Conservation (phyloP, 1,140 invertebrate genomes). For the Cyrtorhinus lividipennis region DNA sequence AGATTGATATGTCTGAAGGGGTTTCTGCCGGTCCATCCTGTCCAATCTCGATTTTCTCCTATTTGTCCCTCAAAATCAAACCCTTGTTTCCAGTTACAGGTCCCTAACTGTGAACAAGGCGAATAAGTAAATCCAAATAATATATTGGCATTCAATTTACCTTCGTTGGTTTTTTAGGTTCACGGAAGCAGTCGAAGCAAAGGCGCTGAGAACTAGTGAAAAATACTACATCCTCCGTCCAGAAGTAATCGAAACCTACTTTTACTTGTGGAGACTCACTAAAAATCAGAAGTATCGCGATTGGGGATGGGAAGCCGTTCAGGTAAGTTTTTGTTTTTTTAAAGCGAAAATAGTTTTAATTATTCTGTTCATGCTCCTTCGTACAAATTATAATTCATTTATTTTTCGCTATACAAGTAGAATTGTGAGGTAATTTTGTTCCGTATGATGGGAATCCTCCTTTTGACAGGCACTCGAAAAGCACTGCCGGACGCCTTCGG, state of each 20-base stretch:
- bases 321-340: constrained; percentile 36
- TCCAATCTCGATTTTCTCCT: no score
- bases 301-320: constrained; percentile 94
- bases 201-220: constrained; percentile 74
- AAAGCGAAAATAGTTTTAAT: neutral
- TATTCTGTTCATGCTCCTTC: no score
- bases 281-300: constrained; percentile 93
- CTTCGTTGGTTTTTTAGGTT: constrained; percentile 83
- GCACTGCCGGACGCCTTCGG: constrained; percentile 78
- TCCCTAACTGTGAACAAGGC: neutral
- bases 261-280: constrained; percentile 90
- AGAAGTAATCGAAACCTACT: constrained; percentile 95
- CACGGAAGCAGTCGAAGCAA: constrained; percentile 73
- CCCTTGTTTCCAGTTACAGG: neutral
- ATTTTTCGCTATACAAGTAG: neutral
- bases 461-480: constrained; percentile 72
- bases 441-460: constrained; percentile 19
- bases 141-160: neutral
- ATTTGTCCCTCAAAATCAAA: neutral
- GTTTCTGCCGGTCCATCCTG: no score
- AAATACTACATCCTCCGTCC: constrained; percentile 94
- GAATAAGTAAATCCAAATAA: no score
- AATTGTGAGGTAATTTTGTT: neutral
- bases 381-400: no score
- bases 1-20: no score